Conservation (phyloP, 2,113 vertebrate species). For the Sterrhoptilus dennistouni region DNA sequence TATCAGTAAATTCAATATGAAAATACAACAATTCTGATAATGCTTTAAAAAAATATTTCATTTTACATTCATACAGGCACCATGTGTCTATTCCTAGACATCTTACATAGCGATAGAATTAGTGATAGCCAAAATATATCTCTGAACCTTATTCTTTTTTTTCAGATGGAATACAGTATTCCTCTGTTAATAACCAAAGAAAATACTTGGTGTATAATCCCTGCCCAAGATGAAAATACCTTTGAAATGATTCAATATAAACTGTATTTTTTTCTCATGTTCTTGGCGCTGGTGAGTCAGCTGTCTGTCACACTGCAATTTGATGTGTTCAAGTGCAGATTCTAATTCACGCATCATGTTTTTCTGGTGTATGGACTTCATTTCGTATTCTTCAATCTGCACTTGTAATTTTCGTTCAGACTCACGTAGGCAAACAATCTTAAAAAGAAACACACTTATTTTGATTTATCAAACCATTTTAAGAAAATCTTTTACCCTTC, state of each 20-base stretch:
- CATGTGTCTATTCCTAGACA: background rate
- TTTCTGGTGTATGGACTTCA: conserved; percentile 77
- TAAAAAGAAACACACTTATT: conserved; percentile 1
- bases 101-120: background rate
- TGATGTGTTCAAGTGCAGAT: conserved; percentile 77
- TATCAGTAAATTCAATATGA: background rate
- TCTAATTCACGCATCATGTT: conserved; percentile 74
- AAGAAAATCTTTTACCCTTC: background rate
- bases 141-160: background rate
- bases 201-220: background rate
- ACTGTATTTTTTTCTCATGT: conserved; percentile 83
- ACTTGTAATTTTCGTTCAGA: conserved; percentile 75
- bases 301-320: conserved; percentile 80
- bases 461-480: background rate
- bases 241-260: conserved; percentile 80
- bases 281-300: conserved; percentile 83
- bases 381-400: conserved; percentile 80
- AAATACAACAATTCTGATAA: background rate
- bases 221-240: conserved; percentile 61
- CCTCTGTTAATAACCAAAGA: background rate
- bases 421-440: conserved; percentile 86
- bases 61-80: background rate
- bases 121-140: background rate
- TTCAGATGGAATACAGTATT: background rate
- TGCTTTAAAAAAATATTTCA: background rate